These are phyloP conservation scores for Thomomys bottae DNA, from an alignment of 2,113 vertebrate species.

Conservation along the genomic window DNA sequence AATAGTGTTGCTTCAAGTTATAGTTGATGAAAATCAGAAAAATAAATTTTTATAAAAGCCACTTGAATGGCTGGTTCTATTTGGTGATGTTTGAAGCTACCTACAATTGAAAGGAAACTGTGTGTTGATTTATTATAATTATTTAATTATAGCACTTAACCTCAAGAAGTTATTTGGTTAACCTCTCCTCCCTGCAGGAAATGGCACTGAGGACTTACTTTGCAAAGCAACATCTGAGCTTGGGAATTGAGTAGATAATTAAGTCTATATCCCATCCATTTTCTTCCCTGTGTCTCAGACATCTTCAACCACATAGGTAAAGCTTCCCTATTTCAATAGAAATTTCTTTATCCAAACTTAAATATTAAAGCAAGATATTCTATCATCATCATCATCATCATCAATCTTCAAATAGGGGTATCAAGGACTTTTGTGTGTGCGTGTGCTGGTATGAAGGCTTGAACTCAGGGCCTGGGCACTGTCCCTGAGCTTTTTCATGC, in stretches of 20 bases:
- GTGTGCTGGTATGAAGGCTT: no score
- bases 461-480: no score
- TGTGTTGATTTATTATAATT: not conserved
- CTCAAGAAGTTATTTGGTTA: not conserved
- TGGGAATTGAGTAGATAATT: not conserved
- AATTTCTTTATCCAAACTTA: not conserved
- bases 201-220: not conserved
- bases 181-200: not conserved
- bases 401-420: no score
- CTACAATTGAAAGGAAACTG: not conserved
- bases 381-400: no score
- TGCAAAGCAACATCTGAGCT: not conserved
- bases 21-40: conserved; percentile 43
- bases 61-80: conserved; percentile 35
- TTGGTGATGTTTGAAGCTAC: conserved; percentile 8
- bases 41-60: conserved; percentile 15
- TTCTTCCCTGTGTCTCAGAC: not conserved
- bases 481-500: no score
- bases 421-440: no score
- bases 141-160: conserved; percentile 37
- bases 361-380: not conserved
- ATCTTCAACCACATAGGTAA: not conserved
- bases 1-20: conserved; percentile 50
- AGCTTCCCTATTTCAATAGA: not conserved
- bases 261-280: not conserved